Conservation (phyloP, 2,797 vertebrate species). For the Catamblyrhynchus diadema region DNA sequence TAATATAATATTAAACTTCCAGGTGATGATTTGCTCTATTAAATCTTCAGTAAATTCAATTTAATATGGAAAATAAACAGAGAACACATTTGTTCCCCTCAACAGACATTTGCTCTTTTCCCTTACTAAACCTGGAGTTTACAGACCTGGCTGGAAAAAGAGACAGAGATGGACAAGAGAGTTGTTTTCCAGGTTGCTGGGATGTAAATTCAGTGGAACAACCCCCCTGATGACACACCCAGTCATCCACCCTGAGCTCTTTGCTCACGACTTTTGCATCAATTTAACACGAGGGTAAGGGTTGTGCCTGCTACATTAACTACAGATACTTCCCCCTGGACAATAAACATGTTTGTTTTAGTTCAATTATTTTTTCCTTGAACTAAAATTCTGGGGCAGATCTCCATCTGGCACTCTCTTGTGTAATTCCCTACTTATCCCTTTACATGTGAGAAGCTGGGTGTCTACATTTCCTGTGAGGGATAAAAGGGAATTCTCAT, state of each 20-base stretch:
- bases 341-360: background rate
- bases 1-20: conserved; percentile 7
- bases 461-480: background rate
- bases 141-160: background rate
- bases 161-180: background rate
- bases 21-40: conserved; percentile 26
- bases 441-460: background rate
- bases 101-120: background rate
- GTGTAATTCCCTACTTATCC: background rate
- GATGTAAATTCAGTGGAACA: background rate
- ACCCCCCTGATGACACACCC: background rate
- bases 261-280: background rate
- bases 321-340: background rate
- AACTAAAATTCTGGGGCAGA: background rate
- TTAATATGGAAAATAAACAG: background rate
- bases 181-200: background rate
- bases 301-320: background rate
- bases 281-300: background rate
- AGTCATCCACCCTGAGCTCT: fast-evolving
- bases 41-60: conserved; percentile 18
- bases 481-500: background rate
- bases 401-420: background rate
- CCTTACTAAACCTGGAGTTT: background rate
- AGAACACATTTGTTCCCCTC: background rate
- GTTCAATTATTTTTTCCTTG: background rate